A percentile compares a stretch with the other conserved stretches of the same genome.
phyloP scores from a whole-genome alignment of 2,797 vertebrate species.

The Channa striata region DNA sequence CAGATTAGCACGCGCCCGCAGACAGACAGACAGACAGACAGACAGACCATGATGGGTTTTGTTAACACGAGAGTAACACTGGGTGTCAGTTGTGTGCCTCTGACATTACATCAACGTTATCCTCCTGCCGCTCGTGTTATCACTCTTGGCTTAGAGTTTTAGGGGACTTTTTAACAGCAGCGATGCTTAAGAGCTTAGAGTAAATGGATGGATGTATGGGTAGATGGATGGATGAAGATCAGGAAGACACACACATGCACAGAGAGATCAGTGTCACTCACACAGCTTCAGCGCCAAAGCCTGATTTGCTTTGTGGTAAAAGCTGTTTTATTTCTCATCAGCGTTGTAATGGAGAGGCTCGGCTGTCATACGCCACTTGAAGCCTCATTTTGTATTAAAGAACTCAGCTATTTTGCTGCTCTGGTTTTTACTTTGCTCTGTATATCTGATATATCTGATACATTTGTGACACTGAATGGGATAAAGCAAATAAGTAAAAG shows the following conservation, averaged over 20 bases:
- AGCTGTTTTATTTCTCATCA: slow-evolving; percentile 80
- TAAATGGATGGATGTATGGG: slow-evolving; percentile 78
- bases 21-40: slow-evolving; percentile 68
- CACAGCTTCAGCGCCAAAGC: slow-evolving; percentile 69
- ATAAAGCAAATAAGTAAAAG: not conserved
- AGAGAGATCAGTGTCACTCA: slow-evolving; percentile 82
- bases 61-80: slow-evolving; percentile 79
- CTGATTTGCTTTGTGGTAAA: slow-evolving; percentile 81
- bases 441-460: slow-evolving; percentile 4
- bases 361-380: slow-evolving; percentile 63
- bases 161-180: slow-evolving; percentile 80
- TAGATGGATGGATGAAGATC: slow-evolving; percentile 74
- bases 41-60: slow-evolving; percentile 80
- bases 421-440: slow-evolving; percentile 23
- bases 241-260: slow-evolving; percentile 42
- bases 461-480: not conserved
- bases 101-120: slow-evolving; percentile 85
- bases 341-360: slow-evolving; percentile 76
- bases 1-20: slow-evolving; percentile 77
- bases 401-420: slow-evolving; percentile 45
- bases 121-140: slow-evolving; percentile 82
- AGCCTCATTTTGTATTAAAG: slow-evolving; percentile 48
- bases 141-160: slow-evolving; percentile 83
- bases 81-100: slow-evolving; percentile 79
- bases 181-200: slow-evolving; percentile 83